Evolutionary conservation across 2,888 invertebrate species (phyloP).

Genomic region (Lymantria dispar): DNA sequence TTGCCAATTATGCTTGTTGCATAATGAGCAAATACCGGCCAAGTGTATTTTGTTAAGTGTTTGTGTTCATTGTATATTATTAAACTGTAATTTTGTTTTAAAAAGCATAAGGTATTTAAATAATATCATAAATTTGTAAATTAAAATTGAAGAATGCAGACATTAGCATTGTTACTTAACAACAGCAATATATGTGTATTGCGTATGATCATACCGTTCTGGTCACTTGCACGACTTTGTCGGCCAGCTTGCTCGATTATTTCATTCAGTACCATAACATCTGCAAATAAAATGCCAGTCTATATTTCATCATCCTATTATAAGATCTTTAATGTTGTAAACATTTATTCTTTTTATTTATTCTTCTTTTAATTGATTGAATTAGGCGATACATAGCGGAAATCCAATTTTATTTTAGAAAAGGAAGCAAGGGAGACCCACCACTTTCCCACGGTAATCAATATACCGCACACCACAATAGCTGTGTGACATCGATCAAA

Average conservation of each 20-base stretch:
- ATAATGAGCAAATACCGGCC: conserved; percentile 79
- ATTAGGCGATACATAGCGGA: too few relatives aligned
- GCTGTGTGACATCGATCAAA: too few relatives aligned
- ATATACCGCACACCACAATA: too few relatives aligned
- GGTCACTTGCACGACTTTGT: conserved; percentile 92
- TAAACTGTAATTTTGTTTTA: conserved; percentile 2
- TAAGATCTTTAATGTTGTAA: neutral
- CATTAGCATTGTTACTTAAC: conserved; percentile 42
- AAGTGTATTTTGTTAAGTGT: conserved; percentile 45
- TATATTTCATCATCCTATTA: neutral
- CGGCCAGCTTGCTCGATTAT: conserved; percentile 97
- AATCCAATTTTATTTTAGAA: too few relatives aligned
- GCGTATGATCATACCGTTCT: conserved; percentile 87
- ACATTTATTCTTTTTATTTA: neutral
- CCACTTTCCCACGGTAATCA: too few relatives aligned
- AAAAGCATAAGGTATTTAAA: conserved; percentile 19
- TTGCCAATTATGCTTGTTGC: conserved; percentile 79
- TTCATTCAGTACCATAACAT: conserved; percentile 98
- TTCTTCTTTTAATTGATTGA: neutral
- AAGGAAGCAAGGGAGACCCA: too few relatives aligned
- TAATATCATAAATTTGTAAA: conserved; percentile 38
- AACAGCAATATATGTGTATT: conserved; percentile 29
- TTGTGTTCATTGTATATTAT: conserved; percentile 15
- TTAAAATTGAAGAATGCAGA: conserved; percentile 45
- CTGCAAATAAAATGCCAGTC: conserved; percentile 82